Base-by-base conservation (phyloP, 2,888 invertebrate genomes). In the Villa cingulata region DNA sequence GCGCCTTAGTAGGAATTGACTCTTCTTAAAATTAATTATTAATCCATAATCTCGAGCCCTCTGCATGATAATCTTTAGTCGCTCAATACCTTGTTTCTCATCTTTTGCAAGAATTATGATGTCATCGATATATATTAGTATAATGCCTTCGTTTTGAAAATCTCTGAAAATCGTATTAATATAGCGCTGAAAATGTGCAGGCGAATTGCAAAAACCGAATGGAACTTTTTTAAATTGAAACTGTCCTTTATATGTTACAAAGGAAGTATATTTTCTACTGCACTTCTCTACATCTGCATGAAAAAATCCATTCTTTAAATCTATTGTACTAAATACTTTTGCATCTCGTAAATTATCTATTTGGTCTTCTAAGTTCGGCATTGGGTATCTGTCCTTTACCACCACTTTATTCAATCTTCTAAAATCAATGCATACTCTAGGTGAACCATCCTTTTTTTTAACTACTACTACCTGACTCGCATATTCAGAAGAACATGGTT, bases 321-420 rank as follows among this genome's bases (percentile, higher is more conserved):
- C 60, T 3, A 64, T 44, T 2, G 58, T 59, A 37, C 53, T 58
- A 49, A 60, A 63, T 17, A 56, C 34, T 46, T 42, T 51, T 10
- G 57, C 55, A n/a, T 43, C 54, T 40, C 56, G 52, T 29, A 61
- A 41, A 20, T 45, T 48, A 32, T 64, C 62, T 19, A 66, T 52
- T 9, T 57, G 57, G 47, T 65, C 64, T 44, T 66, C 63, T 15
- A 67, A 64, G 3, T 63, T 34, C 4, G 67, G 64, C 29, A 67
- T 43, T 2, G 62, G 63, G 49, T 54, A 62, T 41, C 56, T 50
- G 34, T 62, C 61, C 42, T 58, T 60, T 2, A 56, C 47, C 2
- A 63, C 57, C 41, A 59, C 55, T 29, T 55, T 48, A 53, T 69
- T 68, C 5, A 67, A 40, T 18, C 48, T 48, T 17, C 67, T 46